Evolutionary conservation across 2,797 vertebrate species (phyloP).

Genomic region (Garrulus glandarius): DNA sequence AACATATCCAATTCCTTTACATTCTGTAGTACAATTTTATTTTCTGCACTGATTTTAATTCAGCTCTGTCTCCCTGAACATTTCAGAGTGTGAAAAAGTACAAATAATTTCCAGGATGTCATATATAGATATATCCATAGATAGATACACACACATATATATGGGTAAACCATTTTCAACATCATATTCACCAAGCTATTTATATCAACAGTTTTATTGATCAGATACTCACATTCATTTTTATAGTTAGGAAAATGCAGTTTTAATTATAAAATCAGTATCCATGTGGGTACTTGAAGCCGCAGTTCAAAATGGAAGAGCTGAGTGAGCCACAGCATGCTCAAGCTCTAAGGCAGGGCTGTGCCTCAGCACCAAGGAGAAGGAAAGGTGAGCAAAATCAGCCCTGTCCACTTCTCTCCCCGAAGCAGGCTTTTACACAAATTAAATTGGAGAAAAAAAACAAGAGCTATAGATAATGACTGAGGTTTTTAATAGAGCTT

Average conservation of each 20-base stretch:
- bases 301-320: background rate
- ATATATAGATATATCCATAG: background rate
- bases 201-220: background rate
- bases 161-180: background rate
- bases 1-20: background rate
- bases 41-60: background rate
- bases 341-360: background rate
- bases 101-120: background rate
- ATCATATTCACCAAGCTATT: background rate
- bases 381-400: background rate
- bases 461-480: constrained; percentile 14
- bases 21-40: background rate
- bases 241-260: background rate
- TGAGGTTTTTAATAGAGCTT: constrained; percentile 25
- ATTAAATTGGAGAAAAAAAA: background rate
- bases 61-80: background rate
- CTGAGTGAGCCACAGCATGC: background rate
- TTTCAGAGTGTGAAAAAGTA: background rate
- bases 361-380: background rate
- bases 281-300: background rate
- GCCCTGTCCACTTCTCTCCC: background rate
- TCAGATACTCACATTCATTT: background rate
- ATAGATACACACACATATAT: background rate
- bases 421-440: background rate
- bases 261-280: background rate